Percentiles rank a stretch among this genome's conserved stretches.
Evolutionary conservation across 2,888 invertebrate species (phyloP).

Genomic region (Perdita meconis): DNA sequence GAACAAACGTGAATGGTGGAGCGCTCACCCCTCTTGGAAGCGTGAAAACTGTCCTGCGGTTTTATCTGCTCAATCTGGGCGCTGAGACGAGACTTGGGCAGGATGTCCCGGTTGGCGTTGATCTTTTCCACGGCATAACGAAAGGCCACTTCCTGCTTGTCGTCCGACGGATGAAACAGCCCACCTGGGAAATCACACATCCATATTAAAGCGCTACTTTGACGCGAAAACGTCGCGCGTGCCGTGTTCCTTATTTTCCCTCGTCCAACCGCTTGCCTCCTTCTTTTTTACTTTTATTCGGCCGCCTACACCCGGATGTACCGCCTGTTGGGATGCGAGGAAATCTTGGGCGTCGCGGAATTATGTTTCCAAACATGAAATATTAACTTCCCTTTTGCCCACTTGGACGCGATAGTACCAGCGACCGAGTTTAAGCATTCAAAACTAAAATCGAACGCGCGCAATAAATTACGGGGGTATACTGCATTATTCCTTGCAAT

Average conservation of each 20-base stretch:
- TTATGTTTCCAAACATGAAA: slow-evolving; percentile 15
- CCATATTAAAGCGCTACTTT: slow-evolving; percentile 71
- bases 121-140: slow-evolving; percentile 96
- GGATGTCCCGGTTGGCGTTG: slow-evolving; percentile 92
- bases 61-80: slow-evolving; percentile 96
- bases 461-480: too few relatives aligned
- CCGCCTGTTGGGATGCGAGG: not conserved
- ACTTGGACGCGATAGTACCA: too few relatives aligned
- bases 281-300: slow-evolving; percentile 17
- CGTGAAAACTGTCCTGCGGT: slow-evolving; percentile 96
- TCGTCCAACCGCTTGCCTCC: slow-evolving; percentile 9
- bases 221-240: slow-evolving; percentile 44
- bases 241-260: slow-evolving; percentile 46
- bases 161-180: slow-evolving; percentile 94
- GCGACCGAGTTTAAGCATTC: too few relatives aligned
- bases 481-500: not conserved
- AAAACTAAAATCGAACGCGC: too few relatives aligned
- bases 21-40: slow-evolving; percentile 94
- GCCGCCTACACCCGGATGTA: not conserved
- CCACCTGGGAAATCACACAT: slow-evolving; percentile 88
- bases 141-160: slow-evolving; percentile 95
- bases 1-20: slow-evolving; percentile 26
- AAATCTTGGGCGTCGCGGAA: not conserved
- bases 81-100: slow-evolving; percentile 93
- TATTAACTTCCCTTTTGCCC: not conserved